phyloP scores from a whole-genome alignment of 1,140 invertebrate species.

The Drosophila bocki region DNA sequence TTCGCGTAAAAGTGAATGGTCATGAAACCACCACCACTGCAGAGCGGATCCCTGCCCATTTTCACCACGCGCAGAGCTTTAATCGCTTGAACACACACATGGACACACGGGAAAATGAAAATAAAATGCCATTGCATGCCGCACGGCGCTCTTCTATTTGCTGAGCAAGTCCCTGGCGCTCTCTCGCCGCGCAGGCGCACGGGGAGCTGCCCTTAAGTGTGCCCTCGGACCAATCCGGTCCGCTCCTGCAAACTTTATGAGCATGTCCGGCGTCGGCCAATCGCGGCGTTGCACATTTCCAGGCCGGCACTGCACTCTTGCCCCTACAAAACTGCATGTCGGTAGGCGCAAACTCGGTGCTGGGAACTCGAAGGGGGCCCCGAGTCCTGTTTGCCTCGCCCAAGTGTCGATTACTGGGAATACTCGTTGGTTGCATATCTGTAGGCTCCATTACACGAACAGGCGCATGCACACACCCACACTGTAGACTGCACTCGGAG shows the following conservation, averaged over 20 bases:
- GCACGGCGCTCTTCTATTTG: conserved; percentile 71
- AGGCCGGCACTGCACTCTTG: conserved; percentile 48
- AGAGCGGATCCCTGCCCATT: conserved; percentile 57
- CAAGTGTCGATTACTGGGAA: conserved; percentile 79
- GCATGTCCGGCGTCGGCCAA: conserved; percentile 46
- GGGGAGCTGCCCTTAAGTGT: conserved; percentile 62
- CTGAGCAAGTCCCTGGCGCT: conserved; percentile 57
- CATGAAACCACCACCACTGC: conserved; percentile 65
- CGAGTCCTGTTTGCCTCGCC: conserved; percentile 67
- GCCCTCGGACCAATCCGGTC: conserved; percentile 58
- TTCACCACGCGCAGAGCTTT: conserved; percentile 76
- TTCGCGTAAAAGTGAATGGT: conserved; percentile 28
- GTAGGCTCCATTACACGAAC: conserved; percentile 70
- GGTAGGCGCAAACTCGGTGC: conserved; percentile 64
- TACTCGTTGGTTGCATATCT: conserved; percentile 71
- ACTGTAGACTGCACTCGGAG: conserved; percentile 26
- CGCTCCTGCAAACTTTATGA: conserved; percentile 57
- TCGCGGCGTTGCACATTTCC: conserved; percentile 72
- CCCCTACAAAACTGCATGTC: conserved; percentile 63
- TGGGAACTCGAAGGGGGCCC: conserved; percentile 12
- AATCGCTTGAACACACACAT: conserved; percentile 37
- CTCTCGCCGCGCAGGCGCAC: conserved; percentile 70
- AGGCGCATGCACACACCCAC: conserved; percentile 13
- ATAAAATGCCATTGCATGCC: conserved; percentile 40
- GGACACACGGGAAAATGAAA: conserved; percentile 39